Conservation (phyloP, 1,140 invertebrate genomes). For the Holcopasites calliopsidis region DNA sequence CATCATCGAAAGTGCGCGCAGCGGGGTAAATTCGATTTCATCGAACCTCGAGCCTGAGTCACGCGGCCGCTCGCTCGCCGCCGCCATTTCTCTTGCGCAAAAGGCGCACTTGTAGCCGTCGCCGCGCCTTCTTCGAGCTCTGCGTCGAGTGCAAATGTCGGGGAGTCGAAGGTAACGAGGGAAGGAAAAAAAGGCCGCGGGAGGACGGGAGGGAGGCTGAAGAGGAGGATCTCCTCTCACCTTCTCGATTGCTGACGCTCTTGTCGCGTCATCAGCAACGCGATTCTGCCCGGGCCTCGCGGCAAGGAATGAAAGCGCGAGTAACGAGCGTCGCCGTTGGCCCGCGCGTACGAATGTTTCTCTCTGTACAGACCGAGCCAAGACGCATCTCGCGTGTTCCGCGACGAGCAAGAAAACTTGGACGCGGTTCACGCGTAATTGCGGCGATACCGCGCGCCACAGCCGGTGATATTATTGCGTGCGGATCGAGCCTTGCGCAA, state of each 20-base stretch:
- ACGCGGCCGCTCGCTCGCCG: slow-evolving; percentile 45
- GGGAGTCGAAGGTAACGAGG: slow-evolving; percentile 60
- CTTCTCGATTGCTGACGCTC: slow-evolving; percentile 46
- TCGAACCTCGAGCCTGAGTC: slow-evolving; percentile 57
- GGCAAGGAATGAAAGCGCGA: slow-evolving; percentile 19
- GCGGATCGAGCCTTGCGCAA: not conserved
- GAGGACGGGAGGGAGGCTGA: not conserved
- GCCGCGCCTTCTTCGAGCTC: slow-evolving; percentile 25
- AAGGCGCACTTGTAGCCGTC: slow-evolving; percentile 54
- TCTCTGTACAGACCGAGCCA: too few relatives aligned
- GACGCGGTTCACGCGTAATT: slow-evolving; percentile 1
- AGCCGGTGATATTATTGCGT: slow-evolving; percentile 24
- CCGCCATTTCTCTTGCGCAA: slow-evolving; percentile 25
- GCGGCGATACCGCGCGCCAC: not conserved
- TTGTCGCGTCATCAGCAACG: slow-evolving; percentile 56
- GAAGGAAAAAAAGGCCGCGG: slow-evolving; percentile 24
- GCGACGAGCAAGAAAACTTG: not conserved
- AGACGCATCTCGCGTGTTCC: not conserved
- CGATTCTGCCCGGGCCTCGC: slow-evolving; percentile 6
- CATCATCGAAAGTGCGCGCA: not conserved
- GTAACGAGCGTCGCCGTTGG: not conserved
- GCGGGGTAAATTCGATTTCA: slow-evolving; percentile 53
- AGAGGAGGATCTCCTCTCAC: slow-evolving; percentile 14
- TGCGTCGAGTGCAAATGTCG: slow-evolving; percentile 56
- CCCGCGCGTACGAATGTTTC: not conserved